Evolutionary conservation across 2,113 vertebrate species (phyloP), one percentile per base, ranked within the genome.

Genomic region (Hyla sarda): DNA sequence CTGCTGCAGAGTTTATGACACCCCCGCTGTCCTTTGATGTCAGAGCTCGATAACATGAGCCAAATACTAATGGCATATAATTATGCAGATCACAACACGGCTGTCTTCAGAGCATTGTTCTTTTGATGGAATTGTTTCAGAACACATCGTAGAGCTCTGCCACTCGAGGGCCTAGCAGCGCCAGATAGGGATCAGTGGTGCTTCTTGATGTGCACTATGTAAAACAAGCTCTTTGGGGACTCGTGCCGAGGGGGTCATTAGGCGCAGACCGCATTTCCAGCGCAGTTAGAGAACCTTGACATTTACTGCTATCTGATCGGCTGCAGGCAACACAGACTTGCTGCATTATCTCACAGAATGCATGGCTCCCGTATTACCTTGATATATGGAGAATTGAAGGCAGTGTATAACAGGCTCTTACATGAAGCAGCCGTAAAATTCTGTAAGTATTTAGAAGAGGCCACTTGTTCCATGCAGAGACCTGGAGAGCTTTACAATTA

Each of bases 251-350:
- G 84, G 75, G 76, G 74, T 85, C 58, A 69, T 85, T 85, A 85
- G 30, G 30, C 47, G 23, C 83, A 79, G 75, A 45, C 60, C 23
- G 83, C n/a, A 52, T 78, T 28, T 50, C 56, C 65, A 56, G 73
- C 13, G 58, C 73, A 67, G 73, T 48, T 45, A 45, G 47, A 54
- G 17, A 80, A 86, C 62, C 75, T 71, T 80, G 75, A 80, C 75
- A 86, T 86, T 86, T 69, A 30, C 23, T 56, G 60, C 79, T 86
- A 86, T 86, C 83, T 85, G 83, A 85, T 85, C 48, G 41, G 84
- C 75, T 80, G 62, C 62, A 45, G 62, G 84, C 47, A n/a, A 80
- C 62, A 48, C 34, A 62, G 54, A 62, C 77, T 60, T 60, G 34
- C 23, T 60, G 76, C 37, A 45, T 23, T 16, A 60, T 58, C 54